Conservation (phyloP, 2,797 vertebrate genomes). For the Microctenopoma stevenorrisi region DNA sequence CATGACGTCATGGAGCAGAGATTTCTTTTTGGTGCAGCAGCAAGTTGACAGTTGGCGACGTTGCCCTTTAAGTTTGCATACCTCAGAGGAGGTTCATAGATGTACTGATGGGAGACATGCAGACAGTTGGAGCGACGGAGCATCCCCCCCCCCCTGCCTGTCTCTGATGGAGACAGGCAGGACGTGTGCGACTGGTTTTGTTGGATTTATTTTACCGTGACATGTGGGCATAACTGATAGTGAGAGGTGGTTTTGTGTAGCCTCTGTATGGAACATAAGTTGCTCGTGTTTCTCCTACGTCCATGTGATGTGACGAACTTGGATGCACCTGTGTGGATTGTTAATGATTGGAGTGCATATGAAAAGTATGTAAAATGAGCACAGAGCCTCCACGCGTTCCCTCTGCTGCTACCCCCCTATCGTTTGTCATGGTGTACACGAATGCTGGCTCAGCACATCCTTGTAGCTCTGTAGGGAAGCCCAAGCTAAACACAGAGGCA, state of each 20-base stretch:
- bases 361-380: not conserved
- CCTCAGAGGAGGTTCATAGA: too few relatives aligned
- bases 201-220: not conserved
- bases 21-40: too few relatives aligned
- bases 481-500: slow-evolving; percentile 4
- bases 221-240: not conserved
- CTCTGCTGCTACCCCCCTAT: not conserved
- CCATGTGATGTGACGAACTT: too few relatives aligned
- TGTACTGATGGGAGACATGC: too few relatives aligned
- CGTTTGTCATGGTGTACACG: not conserved
- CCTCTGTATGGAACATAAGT: not conserved
- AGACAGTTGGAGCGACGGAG: too few relatives aligned
- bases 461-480: slow-evolving; percentile 12
- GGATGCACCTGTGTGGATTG: too few relatives aligned
- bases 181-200: not conserved
- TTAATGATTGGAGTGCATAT: too few relatives aligned
- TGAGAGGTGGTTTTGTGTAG: not conserved
- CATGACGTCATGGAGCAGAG: too few relatives aligned
- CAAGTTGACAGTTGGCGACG: not conserved
- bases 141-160: too few relatives aligned
- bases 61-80: too few relatives aligned
- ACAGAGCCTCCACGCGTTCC: not conserved
- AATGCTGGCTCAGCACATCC: slow-evolving; percentile 27
- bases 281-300: too few relatives aligned
- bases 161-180: not conserved